Conservation (phyloP, 2,888 invertebrate species). For the Shargacucullia verbasci region DNA sequence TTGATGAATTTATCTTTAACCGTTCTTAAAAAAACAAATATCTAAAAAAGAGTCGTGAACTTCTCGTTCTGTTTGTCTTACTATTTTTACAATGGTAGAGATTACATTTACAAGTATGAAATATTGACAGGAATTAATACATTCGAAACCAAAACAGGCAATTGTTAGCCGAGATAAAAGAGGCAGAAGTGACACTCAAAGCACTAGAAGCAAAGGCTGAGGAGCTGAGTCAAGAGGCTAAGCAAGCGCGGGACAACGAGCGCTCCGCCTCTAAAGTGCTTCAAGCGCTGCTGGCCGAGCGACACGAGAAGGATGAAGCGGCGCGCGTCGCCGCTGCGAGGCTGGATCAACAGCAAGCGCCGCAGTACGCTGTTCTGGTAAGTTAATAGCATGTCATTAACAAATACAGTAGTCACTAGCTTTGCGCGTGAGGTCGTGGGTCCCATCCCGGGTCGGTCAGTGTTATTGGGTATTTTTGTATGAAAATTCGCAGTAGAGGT, state of each 20-base stretch:
- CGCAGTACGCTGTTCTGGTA: slow-evolving; percentile 74
- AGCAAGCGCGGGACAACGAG: slow-evolving; percentile 73
- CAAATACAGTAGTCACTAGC: no score
- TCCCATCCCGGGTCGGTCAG: no score
- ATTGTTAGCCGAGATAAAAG: slow-evolving; percentile 74
- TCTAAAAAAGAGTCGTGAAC: no score
- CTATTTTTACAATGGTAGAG: no score
- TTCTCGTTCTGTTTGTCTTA: no score
- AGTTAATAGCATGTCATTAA: slow-evolving; percentile 39
- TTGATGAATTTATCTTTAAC: no score
- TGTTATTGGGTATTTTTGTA: no score
- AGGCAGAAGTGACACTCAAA: slow-evolving; percentile 67
- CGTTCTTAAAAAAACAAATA: no score
- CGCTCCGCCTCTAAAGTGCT: slow-evolving; percentile 71
- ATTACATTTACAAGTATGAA: no score
- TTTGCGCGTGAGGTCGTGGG: no score
- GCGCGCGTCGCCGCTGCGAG: slow-evolving; percentile 69
- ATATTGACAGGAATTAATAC: no score
- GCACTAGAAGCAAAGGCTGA: slow-evolving; percentile 71
- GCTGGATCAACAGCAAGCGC: slow-evolving; percentile 69
- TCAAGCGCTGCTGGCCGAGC: slow-evolving; percentile 70
- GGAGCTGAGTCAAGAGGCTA: slow-evolving; percentile 69
- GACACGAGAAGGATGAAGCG: slow-evolving; percentile 68
- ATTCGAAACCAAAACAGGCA: slow-evolving; percentile 58
- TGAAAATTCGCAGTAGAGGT: no score